Base-by-base conservation (phyloP, 2,113 vertebrate species). In the Silurus meridionalis region DNA sequence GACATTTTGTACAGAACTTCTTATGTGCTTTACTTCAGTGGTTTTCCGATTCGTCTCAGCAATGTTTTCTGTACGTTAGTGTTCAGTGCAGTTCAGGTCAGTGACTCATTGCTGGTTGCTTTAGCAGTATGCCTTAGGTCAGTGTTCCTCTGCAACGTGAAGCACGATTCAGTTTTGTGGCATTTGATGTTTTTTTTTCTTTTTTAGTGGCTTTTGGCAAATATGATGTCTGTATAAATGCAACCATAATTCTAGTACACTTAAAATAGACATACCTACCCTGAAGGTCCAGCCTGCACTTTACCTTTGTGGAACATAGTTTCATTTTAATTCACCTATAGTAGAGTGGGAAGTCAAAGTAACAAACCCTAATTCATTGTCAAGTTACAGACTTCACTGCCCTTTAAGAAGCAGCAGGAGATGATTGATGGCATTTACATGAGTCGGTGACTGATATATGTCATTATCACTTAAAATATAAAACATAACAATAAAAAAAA, bases 71-170 rank as follows among this genome's bases (percentile, higher is more conserved):
- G 58, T 25, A 64, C 23, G 60, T 50, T 64, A 81, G 60, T 8
- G 46, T 6, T 81, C 60, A 64, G 75, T 78, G n/a, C n/a, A 53
- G 60, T 23, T 82, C 80, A 53, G 74, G 61, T 82, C 80, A 82
- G 60, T 64, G 61, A 82, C 80, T 82, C 80, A 82, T 63, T 48
- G 37, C 60, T 82, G 60, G 55, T 77, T 75, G 71, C 46, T 85
- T 63, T 64, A 64, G 46, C 71, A 28, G 23, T 21, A 19, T 53
- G 72, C 60, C 58, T 64, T 19, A 61, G 83, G 71, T 28, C 48
- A 77, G 55, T 52, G 83, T 52, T 46, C 4, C 52, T 48, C 69
- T 75, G 57, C 61, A 50, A 60, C 0, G 14, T 63, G 57, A 84
- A 63, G 14, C 28, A 50, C 46, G 14, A 77, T 83, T 58, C 37